A percentile compares a stretch with the other conserved stretches of the same genome.
These are phyloP conservation scores for Micrastur ruficollis DNA, from an alignment of 2,797 vertebrate genomes.

Conservation along the genomic window DNA sequence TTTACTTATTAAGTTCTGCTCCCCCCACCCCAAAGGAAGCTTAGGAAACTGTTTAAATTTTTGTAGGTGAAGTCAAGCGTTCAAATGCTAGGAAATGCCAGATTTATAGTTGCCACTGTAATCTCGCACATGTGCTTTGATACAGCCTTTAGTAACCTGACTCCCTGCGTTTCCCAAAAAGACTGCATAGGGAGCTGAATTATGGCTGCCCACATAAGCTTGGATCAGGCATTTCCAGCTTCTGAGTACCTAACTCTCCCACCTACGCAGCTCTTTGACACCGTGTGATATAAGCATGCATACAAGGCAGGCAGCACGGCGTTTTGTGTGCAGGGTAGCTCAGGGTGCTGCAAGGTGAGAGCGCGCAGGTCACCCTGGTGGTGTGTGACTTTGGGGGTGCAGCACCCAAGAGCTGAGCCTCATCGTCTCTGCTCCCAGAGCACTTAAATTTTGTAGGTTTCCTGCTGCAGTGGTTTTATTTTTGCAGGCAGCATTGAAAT, in stretches of 20 bases:
- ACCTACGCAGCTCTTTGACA: not conserved
- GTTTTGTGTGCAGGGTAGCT: not conserved
- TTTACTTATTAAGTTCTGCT: not conserved
- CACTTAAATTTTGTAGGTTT: not conserved
- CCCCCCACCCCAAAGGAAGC: not conserved
- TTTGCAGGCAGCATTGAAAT: not conserved
- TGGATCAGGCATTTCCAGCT: not conserved
- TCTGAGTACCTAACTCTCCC: not conserved
- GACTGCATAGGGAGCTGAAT: not conserved
- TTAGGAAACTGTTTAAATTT: not conserved
- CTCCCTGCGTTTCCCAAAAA: not conserved
- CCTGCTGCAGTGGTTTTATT: not conserved
- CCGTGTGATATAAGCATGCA: not conserved
- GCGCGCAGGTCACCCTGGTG: not conserved
- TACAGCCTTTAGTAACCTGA: not conserved
- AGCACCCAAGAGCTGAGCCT: not conserved
- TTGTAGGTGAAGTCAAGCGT: not conserved
- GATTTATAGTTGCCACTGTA: conserved; percentile 14
- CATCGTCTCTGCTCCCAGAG: not conserved
- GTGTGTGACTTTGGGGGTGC: too few species aligned
- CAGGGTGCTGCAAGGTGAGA: not conserved
- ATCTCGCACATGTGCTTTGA: not conserved
- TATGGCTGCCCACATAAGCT: not conserved
- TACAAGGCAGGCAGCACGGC: not conserved
- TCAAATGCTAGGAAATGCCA: not conserved